Evolutionary conservation across 2,113 vertebrate species (phyloP).

Genomic region (Callorhinus ursinus): DNA sequence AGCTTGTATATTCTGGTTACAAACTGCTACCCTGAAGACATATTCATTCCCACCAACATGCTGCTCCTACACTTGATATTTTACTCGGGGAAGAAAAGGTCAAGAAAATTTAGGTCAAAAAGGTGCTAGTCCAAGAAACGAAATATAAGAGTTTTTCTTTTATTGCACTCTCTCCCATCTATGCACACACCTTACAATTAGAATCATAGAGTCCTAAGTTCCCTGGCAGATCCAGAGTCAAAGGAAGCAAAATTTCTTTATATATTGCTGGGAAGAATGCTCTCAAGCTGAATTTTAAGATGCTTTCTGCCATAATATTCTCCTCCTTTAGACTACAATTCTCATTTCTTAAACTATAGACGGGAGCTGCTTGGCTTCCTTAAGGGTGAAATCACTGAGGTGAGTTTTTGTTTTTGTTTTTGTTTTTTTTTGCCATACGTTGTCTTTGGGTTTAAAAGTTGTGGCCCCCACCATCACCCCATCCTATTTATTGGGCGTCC

Average conservation of each 20-base stretch:
- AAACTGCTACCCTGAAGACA: fast-evolving
- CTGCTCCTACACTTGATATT: background rate
- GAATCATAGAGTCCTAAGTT: background rate
- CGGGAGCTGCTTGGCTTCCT: background rate
- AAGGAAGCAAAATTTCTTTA: background rate
- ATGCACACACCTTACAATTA: background rate
- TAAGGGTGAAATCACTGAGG: background rate
- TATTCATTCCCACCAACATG: background rate
- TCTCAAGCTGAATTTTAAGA: background rate
- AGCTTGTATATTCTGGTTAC: background rate
- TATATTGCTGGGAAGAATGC: background rate
- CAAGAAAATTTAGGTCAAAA: background rate
- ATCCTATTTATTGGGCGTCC: fast-evolving
- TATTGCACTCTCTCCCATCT: background rate
- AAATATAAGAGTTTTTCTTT: background rate
- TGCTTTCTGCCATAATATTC: background rate
- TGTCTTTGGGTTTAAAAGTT: background rate
- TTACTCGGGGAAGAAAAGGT: background rate
- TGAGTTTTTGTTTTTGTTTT: background rate
- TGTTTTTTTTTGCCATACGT: background rate
- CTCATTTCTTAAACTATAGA: background rate
- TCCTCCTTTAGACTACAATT: background rate
- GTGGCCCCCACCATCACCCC: fast-evolving
- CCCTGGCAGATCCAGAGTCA: background rate
- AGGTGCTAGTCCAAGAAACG: background rate